Conservation (phyloP, 2,797 vertebrate genomes). For the Steatocranus sp. region DNA sequence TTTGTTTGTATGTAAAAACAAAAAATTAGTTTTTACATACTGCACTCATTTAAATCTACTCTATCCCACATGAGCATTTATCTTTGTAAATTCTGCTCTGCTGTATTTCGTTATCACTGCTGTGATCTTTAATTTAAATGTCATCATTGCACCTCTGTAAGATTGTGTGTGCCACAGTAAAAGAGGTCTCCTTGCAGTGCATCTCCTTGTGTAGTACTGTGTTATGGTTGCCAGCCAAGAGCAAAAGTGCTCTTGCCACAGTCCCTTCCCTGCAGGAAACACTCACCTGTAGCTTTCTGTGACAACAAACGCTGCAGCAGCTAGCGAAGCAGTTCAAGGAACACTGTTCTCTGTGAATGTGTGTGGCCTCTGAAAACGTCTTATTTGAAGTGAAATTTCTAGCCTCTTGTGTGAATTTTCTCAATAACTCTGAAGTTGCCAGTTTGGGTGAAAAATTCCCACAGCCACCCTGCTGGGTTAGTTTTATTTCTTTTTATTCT, state of each 20-base stretch:
- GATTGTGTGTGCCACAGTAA: background rate
- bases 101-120: background rate
- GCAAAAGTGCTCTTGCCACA: background rate
- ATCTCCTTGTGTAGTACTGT: background rate
- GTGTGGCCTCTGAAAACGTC: background rate
- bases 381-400: background rate
- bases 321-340: background rate
- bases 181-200: background rate
- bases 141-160: background rate
- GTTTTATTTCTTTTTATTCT: background rate
- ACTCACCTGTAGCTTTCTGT: background rate
- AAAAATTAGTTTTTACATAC: too few species aligned
- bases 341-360: background rate
- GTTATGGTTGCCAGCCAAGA: background rate
- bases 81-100: background rate
- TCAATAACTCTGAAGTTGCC: background rate
- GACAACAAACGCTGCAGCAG: background rate
- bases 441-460: constrained; percentile 1
- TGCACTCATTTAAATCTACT: background rate
- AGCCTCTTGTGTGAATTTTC: background rate
- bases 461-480: background rate
- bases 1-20: background rate
- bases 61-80: background rate
- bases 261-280: background rate
- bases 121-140: background rate